A percentile compares a stretch with the other conserved stretches of the same genome.
Conservation (phyloP, 2,113 vertebrate species). For the Spilogale gracilis region DNA sequence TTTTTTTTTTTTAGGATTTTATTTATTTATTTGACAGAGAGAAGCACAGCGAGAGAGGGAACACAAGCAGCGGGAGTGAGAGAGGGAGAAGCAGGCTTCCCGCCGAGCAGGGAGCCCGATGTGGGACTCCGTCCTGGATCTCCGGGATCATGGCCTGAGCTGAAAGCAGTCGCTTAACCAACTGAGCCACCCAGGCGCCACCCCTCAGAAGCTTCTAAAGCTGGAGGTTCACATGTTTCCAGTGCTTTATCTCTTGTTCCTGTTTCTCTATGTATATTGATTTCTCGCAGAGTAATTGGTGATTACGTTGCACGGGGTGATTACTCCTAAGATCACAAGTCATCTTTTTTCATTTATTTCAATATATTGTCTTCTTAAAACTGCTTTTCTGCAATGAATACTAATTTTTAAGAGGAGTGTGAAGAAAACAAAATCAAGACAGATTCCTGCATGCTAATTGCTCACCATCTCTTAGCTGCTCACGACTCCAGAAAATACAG, state of each 20-base stretch:
- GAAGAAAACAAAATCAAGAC: constrained; percentile 51
- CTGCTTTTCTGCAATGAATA: background rate
- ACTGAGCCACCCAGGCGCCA: no score
- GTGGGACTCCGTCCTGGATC: no score
- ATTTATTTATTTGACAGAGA: no score
- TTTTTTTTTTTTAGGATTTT: no score
- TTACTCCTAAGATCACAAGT: constrained; percentile 14
- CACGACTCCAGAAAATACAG: background rate
- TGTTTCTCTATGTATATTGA: background rate
- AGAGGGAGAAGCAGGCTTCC: no score
- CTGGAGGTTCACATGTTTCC: background rate
- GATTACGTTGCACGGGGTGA: background rate
- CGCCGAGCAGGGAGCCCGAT: no score
- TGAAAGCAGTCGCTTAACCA: no score
- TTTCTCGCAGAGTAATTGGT: background rate
- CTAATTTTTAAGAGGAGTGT: background rate
- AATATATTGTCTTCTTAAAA: background rate
- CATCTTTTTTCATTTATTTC: constrained; percentile 28
- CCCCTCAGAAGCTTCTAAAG: background rate
- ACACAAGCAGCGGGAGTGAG: no score
- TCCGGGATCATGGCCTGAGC: no score
- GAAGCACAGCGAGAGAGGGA: no score
- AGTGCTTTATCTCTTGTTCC: background rate
- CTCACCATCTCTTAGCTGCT: background rate
- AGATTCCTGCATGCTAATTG: background rate